A percentile compares a stretch with the other conserved stretches of the same genome.
Conservation (phyloP, 2,797 vertebrate species). For the Knipowitschia caucasica region DNA sequence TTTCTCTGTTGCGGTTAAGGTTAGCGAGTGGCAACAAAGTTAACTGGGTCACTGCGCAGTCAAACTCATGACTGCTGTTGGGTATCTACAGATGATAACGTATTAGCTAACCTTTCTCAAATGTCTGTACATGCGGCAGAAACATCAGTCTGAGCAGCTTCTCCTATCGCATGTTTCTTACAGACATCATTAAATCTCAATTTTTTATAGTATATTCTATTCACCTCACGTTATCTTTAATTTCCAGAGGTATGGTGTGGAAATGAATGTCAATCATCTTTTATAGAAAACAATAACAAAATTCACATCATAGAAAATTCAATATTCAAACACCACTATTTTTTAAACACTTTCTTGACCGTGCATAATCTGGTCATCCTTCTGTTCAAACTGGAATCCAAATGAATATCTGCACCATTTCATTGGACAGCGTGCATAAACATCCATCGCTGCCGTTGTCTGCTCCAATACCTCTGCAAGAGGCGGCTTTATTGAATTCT, state of each 20-base stretch:
- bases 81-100: neutral
- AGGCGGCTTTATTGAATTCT: conserved; percentile 26
- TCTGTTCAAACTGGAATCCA: conserved; percentile 10
- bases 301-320: no score
- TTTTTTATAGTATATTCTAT: no score
- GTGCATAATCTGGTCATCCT: conserved; percentile 1
- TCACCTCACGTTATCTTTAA: no score
- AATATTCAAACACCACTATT: no score
- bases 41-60: conserved; percentile 6
- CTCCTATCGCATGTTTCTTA: no score
- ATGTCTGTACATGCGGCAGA: neutral
- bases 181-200: no score
- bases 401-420: conserved; percentile 16
- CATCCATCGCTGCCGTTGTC: conserved; percentile 9
- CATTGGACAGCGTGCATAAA: conserved; percentile 12
- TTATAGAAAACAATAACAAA: no score
- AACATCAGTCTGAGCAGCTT: neutral
- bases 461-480: conserved; percentile 12
- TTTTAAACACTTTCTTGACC: neutral
- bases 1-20: conserved; percentile 4
- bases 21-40: neutral
- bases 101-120: neutral
- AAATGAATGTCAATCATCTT: no score
- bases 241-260: no score
- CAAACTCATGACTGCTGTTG: neutral